phyloP scores from a whole-genome alignment of 2,113 vertebrate genomes.

The Scatophagus argus region DNA sequence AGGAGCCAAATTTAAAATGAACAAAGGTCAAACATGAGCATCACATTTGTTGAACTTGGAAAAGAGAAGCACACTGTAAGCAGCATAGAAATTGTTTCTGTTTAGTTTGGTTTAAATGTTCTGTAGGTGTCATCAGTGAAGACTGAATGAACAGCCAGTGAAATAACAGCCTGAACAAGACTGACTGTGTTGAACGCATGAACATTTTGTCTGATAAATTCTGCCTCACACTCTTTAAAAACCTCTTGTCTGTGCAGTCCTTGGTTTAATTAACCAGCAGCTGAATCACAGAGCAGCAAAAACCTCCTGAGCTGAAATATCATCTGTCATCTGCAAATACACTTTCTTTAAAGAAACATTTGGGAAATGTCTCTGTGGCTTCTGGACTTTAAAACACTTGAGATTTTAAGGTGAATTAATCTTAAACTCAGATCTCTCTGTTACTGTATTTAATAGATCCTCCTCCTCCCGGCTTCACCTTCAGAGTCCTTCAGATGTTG shows the following conservation, averaged over 20 bases:
- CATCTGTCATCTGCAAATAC: constrained; percentile 29
- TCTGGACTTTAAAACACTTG: neutral
- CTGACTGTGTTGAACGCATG: too few relatives aligned
- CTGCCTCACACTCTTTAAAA: neutral
- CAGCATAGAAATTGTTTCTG: too few relatives aligned
- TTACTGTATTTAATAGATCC: neutral
- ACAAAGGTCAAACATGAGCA: too few relatives aligned
- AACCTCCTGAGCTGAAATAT: neutral
- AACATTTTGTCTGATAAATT: neutral
- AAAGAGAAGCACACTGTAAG: too few relatives aligned
- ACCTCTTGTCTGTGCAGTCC: neutral
- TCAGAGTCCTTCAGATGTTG: neutral
- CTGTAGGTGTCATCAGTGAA: too few relatives aligned
- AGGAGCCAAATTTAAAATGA: too few relatives aligned
- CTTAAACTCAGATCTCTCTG: neutral
- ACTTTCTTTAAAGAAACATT: neutral
- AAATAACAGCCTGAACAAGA: too few relatives aligned
- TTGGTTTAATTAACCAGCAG: neutral
- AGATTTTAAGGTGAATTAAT: constrained; percentile 13
- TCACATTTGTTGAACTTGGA: too few relatives aligned
- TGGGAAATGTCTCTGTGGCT: neutral
- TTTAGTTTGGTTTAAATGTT: too few relatives aligned
- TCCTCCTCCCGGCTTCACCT: constrained; percentile 8
- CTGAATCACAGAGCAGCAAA: neutral
- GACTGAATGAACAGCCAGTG: too few relatives aligned